These are phyloP conservation scores for Cygnus olor DNA, from an alignment of 2,797 vertebrate species.

Conservation along the genomic window DNA sequence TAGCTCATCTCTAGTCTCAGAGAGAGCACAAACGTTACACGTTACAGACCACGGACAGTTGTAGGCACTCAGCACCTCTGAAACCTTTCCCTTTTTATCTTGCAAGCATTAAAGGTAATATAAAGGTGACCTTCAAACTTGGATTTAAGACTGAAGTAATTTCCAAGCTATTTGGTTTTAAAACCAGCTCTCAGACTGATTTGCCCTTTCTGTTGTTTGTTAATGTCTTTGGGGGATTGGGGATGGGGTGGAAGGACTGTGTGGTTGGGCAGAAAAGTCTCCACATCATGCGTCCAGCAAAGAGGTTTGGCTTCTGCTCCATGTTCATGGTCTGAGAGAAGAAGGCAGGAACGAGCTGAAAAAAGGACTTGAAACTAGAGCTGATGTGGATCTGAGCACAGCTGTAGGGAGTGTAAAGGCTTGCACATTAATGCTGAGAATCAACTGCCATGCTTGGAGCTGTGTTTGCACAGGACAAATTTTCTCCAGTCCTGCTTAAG, in stretches of 20 bases:
- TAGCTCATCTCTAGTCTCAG: neutral
- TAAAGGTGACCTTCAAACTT: neutral
- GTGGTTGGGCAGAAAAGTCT: neutral
- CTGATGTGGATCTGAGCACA: neutral
- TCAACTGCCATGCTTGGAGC: neutral
- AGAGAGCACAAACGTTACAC: neutral
- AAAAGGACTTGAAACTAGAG: neutral
- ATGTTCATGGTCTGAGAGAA: neutral
- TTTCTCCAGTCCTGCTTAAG: neutral
- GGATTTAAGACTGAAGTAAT: neutral
- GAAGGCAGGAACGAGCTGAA: neutral
- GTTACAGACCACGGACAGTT: rapidly evolving
- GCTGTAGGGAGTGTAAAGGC: neutral
- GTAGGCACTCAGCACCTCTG: neutral
- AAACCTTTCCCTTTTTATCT: neutral
- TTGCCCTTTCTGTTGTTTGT: neutral
- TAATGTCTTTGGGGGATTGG: neutral
- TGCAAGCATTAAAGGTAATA: neutral
- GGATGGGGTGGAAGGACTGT: neutral
- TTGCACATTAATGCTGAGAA: neutral
- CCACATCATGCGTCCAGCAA: rapidly evolving
- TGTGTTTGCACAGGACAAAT: neutral
- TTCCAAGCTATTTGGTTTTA: neutral
- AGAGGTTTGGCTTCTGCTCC: neutral
- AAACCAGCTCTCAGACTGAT: neutral